A percentile compares a stretch with the other conserved stretches of the same genome.
Conservation (phyloP, 1,140 invertebrate species). For the Orchesella cincta region DNA sequence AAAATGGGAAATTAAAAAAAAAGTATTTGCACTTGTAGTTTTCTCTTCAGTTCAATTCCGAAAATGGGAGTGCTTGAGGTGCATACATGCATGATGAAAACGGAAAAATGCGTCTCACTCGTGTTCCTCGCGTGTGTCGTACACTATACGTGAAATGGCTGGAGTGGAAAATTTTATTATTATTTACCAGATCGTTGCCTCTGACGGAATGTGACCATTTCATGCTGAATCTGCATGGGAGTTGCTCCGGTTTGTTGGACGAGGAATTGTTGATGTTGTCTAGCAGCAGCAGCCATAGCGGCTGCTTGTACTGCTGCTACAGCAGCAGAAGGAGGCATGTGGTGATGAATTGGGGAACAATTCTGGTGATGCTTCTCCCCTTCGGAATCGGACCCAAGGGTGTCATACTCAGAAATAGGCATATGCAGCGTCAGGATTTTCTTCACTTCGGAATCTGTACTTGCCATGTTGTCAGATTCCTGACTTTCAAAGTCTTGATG, state of each 20-base stretch:
- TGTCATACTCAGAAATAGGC: slow-evolving; percentile 84
- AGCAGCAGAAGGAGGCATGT: background rate
- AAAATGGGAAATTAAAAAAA: too few relatives aligned
- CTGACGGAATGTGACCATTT: slow-evolving; percentile 49
- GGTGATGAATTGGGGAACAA: slow-evolving; percentile 42
- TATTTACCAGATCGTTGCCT: slow-evolving; percentile 47
- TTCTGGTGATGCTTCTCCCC: slow-evolving; percentile 59
- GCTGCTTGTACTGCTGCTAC: slow-evolving; percentile 25
- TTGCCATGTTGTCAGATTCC: slow-evolving; percentile 82
- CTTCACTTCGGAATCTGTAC: slow-evolving; percentile 82
- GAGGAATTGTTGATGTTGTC: slow-evolving; percentile 5
- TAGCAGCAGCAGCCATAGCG: slow-evolving; percentile 6
- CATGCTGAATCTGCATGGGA: slow-evolving; percentile 36
- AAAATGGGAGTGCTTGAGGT: too few relatives aligned
- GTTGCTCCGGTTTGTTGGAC: background rate
- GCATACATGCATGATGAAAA: background rate
- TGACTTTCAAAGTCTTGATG: slow-evolving; percentile 36
- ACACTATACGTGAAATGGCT: background rate
- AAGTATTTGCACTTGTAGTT: too few relatives aligned
- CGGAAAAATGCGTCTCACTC: too few relatives aligned
- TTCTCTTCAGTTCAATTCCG: too few relatives aligned
- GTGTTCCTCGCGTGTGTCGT: too few relatives aligned
- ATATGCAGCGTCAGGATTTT: slow-evolving; percentile 83
- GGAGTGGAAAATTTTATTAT: slow-evolving; percentile 5
- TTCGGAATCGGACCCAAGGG: slow-evolving; percentile 72